Conservation (phyloP, 1,140 invertebrate genomes). For the Drosophila erecta region DNA sequence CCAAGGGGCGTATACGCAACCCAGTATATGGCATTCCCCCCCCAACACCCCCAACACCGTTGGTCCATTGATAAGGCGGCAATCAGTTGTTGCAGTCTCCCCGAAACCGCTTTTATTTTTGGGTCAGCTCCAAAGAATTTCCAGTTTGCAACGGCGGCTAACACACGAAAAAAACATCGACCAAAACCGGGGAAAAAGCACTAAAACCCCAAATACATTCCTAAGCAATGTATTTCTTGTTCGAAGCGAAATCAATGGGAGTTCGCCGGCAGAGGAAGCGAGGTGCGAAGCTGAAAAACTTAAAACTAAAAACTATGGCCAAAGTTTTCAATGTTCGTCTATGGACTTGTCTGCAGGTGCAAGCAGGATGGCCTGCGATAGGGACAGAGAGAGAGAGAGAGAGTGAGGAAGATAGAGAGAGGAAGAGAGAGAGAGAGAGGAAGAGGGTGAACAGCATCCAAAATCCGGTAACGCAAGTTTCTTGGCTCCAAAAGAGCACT, state of each 20-base stretch:
- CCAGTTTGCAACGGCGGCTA: constrained; percentile 58
- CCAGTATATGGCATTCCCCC: neutral
- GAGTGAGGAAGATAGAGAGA: neutral
- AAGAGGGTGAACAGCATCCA: constrained; percentile 57
- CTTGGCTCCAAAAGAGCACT: constrained; percentile 48
- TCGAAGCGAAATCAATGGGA: constrained; percentile 69
- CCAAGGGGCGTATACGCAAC: constrained; percentile 40
- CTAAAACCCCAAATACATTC: constrained; percentile 44
- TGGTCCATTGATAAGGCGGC: constrained; percentile 11
- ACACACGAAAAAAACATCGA: constrained; percentile 16
- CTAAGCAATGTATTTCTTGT: constrained; percentile 62
- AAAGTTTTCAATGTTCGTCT: constrained; percentile 45
- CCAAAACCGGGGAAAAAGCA: constrained; percentile 6
- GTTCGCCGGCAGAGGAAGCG: constrained; percentile 18
- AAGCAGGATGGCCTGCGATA: neutral
- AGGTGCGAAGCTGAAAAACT: constrained; percentile 24
- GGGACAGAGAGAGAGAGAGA: neutral
- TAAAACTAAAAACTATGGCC: constrained; percentile 32
- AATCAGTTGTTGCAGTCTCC: constrained; percentile 31
- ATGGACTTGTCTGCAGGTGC: constrained; percentile 16
- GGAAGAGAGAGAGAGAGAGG: neutral
- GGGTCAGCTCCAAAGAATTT: constrained; percentile 72
- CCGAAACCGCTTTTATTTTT: constrained; percentile 62
- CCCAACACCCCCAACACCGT: neutral
- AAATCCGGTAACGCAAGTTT: constrained; percentile 82